phyloP scores from a whole-genome alignment of 2,113 vertebrate genomes.

The Gymnarchus niloticus region DNA sequence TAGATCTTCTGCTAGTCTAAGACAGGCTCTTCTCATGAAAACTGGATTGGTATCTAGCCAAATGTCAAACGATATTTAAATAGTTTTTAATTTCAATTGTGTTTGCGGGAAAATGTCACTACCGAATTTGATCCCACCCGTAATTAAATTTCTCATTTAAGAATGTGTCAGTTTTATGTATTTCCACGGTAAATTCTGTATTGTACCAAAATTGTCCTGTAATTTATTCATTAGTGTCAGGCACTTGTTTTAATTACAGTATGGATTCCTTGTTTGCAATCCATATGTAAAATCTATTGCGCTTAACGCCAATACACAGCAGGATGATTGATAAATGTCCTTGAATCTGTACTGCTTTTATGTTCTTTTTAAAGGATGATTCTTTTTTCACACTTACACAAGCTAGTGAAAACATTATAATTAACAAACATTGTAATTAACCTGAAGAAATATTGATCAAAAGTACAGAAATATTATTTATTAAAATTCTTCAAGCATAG shows the following conservation, averaged over 20 bases:
- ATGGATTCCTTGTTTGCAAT: neutral
- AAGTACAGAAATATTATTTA: neutral
- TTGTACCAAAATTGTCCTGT: constrained; percentile 6
- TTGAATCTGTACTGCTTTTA: neutral
- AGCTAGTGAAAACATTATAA: neutral
- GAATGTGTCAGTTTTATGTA: neutral
- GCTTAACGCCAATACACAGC: neutral
- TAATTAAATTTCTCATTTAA: constrained; percentile 14
- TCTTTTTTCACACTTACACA: neutral
- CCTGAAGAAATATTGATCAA: neutral
- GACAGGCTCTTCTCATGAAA: neutral
- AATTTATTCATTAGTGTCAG: constrained; percentile 1
- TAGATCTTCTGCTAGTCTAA: neutral
- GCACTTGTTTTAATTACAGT: constrained; percentile 8
- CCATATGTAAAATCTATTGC: constrained; percentile 8
- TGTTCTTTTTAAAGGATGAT: neutral
- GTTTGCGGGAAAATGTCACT: constrained; percentile 10
- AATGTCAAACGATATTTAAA: constrained; percentile 15
- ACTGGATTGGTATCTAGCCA: constrained; percentile 1
- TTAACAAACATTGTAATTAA: neutral
- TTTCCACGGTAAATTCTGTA: constrained; percentile 4
- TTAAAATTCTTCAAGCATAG: neutral
- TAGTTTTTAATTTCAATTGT: constrained; percentile 15
- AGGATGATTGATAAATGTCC: neutral
- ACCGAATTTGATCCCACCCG: neutral